phyloP scores from a whole-genome alignment of 2,888 invertebrate genomes.

The Tipula unca region DNA sequence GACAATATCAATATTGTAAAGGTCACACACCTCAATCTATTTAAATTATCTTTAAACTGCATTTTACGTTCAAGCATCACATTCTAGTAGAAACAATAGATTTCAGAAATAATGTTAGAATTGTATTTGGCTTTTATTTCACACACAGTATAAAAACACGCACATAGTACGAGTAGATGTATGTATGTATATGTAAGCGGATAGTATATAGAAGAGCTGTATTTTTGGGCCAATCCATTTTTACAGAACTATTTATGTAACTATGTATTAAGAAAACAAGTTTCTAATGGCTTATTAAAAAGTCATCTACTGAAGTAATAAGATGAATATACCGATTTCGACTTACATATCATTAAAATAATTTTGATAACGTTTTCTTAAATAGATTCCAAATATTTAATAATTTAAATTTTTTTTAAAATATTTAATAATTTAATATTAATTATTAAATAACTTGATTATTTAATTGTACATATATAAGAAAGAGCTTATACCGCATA shows the following conservation, averaged over 20 bases:
- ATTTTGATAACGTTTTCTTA: not conserved
- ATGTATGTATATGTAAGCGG: too few relatives aligned
- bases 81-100: not conserved
- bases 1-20: not conserved
- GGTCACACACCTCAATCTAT: not conserved
- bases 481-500: too few relatives aligned
- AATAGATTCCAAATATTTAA: not conserved
- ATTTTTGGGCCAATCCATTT: not conserved
- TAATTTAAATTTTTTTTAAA: too few relatives aligned
- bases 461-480: too few relatives aligned
- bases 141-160: too few relatives aligned
- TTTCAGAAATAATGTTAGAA: not conserved
- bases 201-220: not conserved
- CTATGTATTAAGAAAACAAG: not conserved
- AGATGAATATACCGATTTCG: not conserved
- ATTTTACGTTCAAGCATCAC: not conserved
- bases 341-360: not conserved
- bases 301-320: not conserved
- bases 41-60: not conserved
- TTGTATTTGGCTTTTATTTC: not conserved
- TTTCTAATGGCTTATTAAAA: not conserved
- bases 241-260: not conserved
- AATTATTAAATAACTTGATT: too few relatives aligned
- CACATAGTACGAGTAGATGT: too few relatives aligned
- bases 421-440: too few relatives aligned